Conservation (phyloP, 2,113 vertebrate species). For the Triplophysa rosa region DNA sequence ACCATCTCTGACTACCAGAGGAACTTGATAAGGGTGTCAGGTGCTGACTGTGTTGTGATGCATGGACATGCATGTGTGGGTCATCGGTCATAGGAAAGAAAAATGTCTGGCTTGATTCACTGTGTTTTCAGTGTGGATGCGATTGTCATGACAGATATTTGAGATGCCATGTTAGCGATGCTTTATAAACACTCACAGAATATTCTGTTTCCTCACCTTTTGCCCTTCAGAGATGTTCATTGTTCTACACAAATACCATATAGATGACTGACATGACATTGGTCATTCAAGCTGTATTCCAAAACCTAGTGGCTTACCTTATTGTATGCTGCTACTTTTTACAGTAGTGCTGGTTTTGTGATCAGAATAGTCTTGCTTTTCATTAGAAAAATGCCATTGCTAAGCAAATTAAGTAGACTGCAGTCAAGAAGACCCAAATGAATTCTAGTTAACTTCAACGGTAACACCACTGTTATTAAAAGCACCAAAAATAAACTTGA, state of each 20-base stretch:
- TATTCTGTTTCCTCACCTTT: slow-evolving; percentile 1
- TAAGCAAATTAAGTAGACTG: no score
- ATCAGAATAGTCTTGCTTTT: no score
- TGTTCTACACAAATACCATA: not conserved
- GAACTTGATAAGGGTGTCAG: not conserved
- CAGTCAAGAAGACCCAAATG: no score
- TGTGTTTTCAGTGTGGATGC: slow-evolving; percentile 30
- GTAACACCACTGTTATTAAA: no score
- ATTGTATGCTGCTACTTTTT: no score
- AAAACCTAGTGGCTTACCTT: not conserved
- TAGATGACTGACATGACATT: not conserved
- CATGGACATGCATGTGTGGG: slow-evolving; percentile 8
- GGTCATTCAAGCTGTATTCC: not conserved
- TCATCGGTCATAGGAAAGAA: slow-evolving; percentile 13
- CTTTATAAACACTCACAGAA: slow-evolving; percentile 40
- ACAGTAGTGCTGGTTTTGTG: no score
- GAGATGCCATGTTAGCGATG: slow-evolving; percentile 34
- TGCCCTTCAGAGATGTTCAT: slow-evolving; percentile 12
- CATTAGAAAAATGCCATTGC: no score
- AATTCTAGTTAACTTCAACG: no score
- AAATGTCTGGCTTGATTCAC: slow-evolving; percentile 39
- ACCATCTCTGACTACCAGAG: not conserved
- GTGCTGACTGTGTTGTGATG: not conserved
- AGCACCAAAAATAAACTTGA: no score
- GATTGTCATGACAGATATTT: slow-evolving; percentile 42